Evolutionary conservation across 2,797 vertebrate genomes (phyloP), one percentile per base, ranked within the genome.

Genomic region (Vultur gryphus): DNA sequence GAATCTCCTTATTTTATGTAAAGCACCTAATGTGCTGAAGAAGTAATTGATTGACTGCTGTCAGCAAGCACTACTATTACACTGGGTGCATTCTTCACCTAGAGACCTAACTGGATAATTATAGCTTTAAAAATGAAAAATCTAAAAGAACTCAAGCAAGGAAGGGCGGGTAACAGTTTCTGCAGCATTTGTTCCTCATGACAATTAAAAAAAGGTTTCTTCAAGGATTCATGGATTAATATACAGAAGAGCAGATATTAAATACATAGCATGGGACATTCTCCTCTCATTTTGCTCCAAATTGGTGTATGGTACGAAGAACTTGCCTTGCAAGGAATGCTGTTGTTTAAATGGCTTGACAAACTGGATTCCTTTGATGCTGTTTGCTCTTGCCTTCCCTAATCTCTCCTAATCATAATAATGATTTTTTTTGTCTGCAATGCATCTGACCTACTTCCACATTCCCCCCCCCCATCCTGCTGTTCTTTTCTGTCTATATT

Each of bases 381-480:
- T 90, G 91, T 86, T 96, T 94, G 81, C 90, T 94, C 65, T 89
- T 79, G 79, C 66, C 72, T 94, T 95, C 83, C 82, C 84, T 93
- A 94, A 97, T 95, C 92, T 93, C 75, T 83, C 87, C 84, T 96
- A 93, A 93, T 96, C 70, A 95, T 85, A 75, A 93, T 94, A 77
- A 91, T 58, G 78, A 83, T 29, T 87, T 76, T 85, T 93, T 92
- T 80, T 49, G 55, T 72, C 84, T 93, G 75, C 73, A 87, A 26
- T 73, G 92, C 69, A 87, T 96, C 72, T 96, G 94, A 96, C 95
- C 86, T 95, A 97, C 87, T 97, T 97, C 80, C 80, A 84, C 59
- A 70, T 37, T 57, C 14, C 48, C 13, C 54, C 13, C 54, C 79
- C 31, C 49, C 23, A 57, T 49, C 64, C 80, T 80, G 57, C 86